Base-by-base conservation (phyloP, 2,113 vertebrate genomes). In the Neolamprologus sp. region DNA sequence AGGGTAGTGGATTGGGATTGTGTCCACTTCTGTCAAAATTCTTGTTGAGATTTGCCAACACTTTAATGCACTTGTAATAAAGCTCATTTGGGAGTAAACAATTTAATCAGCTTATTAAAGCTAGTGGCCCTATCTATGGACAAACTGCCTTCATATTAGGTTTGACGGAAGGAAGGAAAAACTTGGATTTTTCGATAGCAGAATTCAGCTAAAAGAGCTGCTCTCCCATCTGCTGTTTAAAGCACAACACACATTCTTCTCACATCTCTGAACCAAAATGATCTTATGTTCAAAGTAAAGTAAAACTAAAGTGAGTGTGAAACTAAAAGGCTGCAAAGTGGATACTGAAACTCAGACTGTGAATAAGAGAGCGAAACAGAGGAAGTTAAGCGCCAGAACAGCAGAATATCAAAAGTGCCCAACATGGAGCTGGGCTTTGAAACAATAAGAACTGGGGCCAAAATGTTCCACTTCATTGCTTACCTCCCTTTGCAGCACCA, bases 401-500 rank as follows among this genome's bases (percentile, higher is more conserved):
- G 60, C 23, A 30, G 26, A 85, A 71, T 35, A 84, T 19, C 33
- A 83, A 58, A 21, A 83, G 57, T 60, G 4, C 28, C 11, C 51
- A 33, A 33, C 12, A n/a, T 9, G 26, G 30, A 6, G 86, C 21
- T 7, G 14, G 10, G 58, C 19, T 37, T 1, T 42, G 13, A 80
- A 86, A 63, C 16, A 33, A 21, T 12, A 5, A 16, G 40, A 63
- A 85, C 5, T 7, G 2, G 47, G 55, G 82, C 51, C 51, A 60
- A 47, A 84, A 42, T 9, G 51, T 42, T 71, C 60, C 28, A 79
- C 11, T 40, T 19, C 11, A n/a, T 4, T 30, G 42, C 96, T 95
- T 97, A 99, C 98, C 98, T 99, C 98, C 83, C 98, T 93, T 87
- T 99, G 98, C 88, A 99, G 94, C 88, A 99, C 98, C 91, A 99